Evolutionary conservation across 2,888 invertebrate species (phyloP).

Genomic region (Zygothrica quintamaculata): DNA sequence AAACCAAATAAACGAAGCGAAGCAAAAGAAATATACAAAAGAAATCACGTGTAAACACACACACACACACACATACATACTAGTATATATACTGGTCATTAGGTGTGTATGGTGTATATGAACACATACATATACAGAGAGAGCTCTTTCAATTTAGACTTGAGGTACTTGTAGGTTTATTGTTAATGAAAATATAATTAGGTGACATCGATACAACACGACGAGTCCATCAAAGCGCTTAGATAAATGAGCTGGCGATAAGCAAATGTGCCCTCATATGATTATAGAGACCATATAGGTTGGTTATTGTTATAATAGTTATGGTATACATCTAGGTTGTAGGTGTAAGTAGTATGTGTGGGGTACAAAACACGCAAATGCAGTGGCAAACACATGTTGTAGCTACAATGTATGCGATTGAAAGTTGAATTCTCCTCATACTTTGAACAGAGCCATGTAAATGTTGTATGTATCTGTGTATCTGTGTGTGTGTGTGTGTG

Average conservation of each 20-base stretch:
- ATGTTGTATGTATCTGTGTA: conserved; percentile 25
- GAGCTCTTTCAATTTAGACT: conserved; percentile 60
- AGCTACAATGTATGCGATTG: conserved; percentile 15
- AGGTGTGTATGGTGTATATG: conserved; percentile 3
- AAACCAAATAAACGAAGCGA: conserved; percentile 1
- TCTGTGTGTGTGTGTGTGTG: conserved; percentile 7
- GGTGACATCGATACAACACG: conserved; percentile 24
- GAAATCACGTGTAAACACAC: conserved; percentile 64
- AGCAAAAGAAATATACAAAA: conserved; percentile 24
- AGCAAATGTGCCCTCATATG: conserved; percentile 23
- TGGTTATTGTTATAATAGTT: not conserved
- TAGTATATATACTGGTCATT: not conserved
- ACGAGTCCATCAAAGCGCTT: not conserved
- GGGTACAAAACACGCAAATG: not conserved
- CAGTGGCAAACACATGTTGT: conserved; percentile 22
- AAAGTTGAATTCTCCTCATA: conserved; percentile 1
- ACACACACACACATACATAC: conserved; percentile 13
- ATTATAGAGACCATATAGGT: not conserved
- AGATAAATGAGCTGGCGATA: conserved; percentile 28
- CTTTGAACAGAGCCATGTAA: conserved; percentile 28
- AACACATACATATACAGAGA: conserved; percentile 39
- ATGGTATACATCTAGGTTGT: not conserved
- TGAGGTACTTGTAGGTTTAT: conserved; percentile 38
- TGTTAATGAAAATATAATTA: conserved; percentile 79
- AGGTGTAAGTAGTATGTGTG: not conserved